Evolutionary conservation across 1,140 invertebrate species (phyloP).

Genomic region (Hydropsyche tenuis): DNA sequence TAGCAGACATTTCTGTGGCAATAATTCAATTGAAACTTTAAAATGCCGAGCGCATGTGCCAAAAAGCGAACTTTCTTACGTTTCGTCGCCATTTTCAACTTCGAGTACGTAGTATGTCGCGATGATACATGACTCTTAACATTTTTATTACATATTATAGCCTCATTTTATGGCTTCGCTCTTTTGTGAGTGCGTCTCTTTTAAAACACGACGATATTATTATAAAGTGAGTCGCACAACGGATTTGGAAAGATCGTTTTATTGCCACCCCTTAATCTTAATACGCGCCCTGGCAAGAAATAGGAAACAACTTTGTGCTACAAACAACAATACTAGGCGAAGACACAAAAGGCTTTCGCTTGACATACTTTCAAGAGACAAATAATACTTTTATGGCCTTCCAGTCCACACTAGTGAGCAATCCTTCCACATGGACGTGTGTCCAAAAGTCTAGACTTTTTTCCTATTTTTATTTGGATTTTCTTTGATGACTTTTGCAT

Average conservation of each 20-base stretch:
- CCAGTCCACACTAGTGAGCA: background rate
- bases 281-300: slow-evolving; percentile 13
- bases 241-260: slow-evolving; percentile 21
- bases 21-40: too few species aligned
- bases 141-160: too few species aligned
- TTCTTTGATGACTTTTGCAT: too few species aligned
- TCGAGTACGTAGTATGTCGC: too few species aligned
- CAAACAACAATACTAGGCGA: slow-evolving; percentile 19
- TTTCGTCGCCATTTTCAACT: too few species aligned
- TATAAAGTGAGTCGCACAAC: background rate
- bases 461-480: too few species aligned
- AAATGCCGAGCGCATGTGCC: too few species aligned
- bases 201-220: background rate
- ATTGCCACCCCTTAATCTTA: slow-evolving; percentile 28
- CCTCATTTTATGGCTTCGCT: too few species aligned
- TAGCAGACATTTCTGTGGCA: too few species aligned
- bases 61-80: too few species aligned
- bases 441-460: slow-evolving; percentile 8
- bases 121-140: too few species aligned
- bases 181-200: too few species aligned
- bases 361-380: slow-evolving; percentile 31
- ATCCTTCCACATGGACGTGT: background rate
- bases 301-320: slow-evolving; percentile 9
- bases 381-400: slow-evolving; percentile 32
- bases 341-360: slow-evolving; percentile 24